phyloP scores from a whole-genome alignment of 37 sponge, comb jelly and placozoan genomes.

The Eunapius fragilis region DNA sequence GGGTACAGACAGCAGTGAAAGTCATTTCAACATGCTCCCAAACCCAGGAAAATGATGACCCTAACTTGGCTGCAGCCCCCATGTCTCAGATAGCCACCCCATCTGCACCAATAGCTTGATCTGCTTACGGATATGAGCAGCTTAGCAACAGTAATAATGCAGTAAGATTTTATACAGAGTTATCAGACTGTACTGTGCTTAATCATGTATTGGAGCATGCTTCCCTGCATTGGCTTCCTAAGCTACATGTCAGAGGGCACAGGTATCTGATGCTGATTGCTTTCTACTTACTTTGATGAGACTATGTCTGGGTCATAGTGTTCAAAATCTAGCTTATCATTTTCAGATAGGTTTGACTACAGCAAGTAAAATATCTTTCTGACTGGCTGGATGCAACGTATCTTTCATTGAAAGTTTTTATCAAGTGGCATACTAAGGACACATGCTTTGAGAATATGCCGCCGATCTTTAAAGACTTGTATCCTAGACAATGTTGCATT shows the following conservation, averaged over 20 bases:
- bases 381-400: constrained; percentile 16
- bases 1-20: too few species aligned
- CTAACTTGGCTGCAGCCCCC: too few species aligned
- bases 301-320: too few species aligned
- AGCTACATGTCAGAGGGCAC: background rate
- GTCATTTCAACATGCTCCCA: too few species aligned
- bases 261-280: background rate
- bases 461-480: constrained; percentile 17
- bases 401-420: constrained; percentile 7
- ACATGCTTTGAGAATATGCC: constrained; percentile 28
- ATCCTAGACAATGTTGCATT: constrained; percentile 27
- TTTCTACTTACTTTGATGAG: background rate
- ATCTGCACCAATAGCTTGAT: too few species aligned
- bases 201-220: background rate
- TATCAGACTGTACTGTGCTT: background rate
- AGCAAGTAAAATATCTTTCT: background rate
- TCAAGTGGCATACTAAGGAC: constrained; percentile 33
- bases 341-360: constrained; percentile 1
- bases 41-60: too few species aligned
- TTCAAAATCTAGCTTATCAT: background rate
- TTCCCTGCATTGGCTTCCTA: background rate
- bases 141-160: background rate
- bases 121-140: too few species aligned
- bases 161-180: background rate
- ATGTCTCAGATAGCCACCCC: too few species aligned